phyloP scores from a whole-genome alignment of 2,888 invertebrate genomes.

The Nemapogon koenigi region DNA sequence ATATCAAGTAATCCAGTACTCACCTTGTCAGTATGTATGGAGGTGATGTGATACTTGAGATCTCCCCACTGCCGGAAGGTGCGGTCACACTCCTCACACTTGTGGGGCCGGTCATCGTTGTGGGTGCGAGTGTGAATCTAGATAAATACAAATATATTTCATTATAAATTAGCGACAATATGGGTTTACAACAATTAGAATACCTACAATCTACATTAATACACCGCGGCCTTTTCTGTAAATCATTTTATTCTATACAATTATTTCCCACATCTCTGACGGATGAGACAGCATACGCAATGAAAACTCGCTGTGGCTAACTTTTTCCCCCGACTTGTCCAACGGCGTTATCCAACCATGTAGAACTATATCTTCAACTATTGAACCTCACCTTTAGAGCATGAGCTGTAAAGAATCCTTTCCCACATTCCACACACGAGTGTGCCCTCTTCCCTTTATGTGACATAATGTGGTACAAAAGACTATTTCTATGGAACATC shows the following conservation, averaged over 20 bases:
- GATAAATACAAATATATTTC: too few relatives aligned
- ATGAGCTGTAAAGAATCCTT: conserved; percentile 82
- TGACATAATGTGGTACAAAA: conserved; percentile 82
- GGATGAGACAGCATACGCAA: too few relatives aligned
- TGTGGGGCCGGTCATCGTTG: conserved; percentile 85
- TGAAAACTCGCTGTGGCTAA: too few relatives aligned
- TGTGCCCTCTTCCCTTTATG: conserved; percentile 81
- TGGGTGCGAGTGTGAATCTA: conserved; percentile 81
- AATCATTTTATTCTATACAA: too few relatives aligned
- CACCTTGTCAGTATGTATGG: conserved; percentile 76
- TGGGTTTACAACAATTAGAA: too few relatives aligned
- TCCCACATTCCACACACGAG: conserved; percentile 80
- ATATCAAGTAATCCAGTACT: neutral
- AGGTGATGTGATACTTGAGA: conserved; percentile 84
- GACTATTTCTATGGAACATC: conserved; percentile 83
- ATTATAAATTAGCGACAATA: too few relatives aligned
- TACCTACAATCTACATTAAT: too few relatives aligned
- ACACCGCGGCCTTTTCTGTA: too few relatives aligned
- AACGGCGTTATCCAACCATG: too few relatives aligned
- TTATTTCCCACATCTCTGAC: too few relatives aligned
- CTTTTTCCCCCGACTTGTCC: too few relatives aligned
- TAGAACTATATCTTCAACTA: too few relatives aligned
- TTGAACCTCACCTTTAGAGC: conserved; percentile 80
- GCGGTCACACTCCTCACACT: conserved; percentile 79
- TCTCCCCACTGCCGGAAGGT: conserved; percentile 90